Conservation (phyloP, 1,140 invertebrate species). For the Halictus rubicundus region DNA sequence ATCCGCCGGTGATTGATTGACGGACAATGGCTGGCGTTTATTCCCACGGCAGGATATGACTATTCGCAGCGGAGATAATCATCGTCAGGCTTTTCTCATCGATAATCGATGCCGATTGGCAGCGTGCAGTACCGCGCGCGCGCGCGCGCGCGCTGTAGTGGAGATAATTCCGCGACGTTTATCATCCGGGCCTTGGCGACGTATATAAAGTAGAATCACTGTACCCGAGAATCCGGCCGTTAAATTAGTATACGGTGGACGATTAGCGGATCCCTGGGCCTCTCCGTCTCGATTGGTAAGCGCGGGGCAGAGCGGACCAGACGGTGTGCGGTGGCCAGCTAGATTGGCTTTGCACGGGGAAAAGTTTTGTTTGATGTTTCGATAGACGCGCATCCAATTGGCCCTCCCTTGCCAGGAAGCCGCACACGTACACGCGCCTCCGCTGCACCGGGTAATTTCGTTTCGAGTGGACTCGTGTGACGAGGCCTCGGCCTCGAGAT, state of each 20-base stretch:
- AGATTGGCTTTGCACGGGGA: slow-evolving; percentile 44
- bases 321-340: slow-evolving; percentile 7
- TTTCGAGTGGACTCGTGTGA: slow-evolving; percentile 53
- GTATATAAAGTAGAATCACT: too few relatives aligned
- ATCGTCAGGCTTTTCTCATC: slow-evolving; percentile 19
- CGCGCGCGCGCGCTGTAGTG: too few relatives aligned
- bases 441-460: slow-evolving; percentile 51
- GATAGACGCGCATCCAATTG: slow-evolving; percentile 51
- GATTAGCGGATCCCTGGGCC: slow-evolving; percentile 17
- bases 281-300: slow-evolving; percentile 39
- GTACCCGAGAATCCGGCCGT: too few relatives aligned
- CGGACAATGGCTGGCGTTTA: slow-evolving; percentile 25
- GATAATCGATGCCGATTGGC: slow-evolving; percentile 38
- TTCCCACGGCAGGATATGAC: slow-evolving; percentile 34
- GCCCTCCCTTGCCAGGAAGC: slow-evolving; percentile 20
- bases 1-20: slow-evolving; percentile 37
- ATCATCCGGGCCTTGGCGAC: too few relatives aligned
- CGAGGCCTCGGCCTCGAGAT: neutral
- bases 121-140: too few relatives aligned
- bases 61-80: slow-evolving; percentile 28
- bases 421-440: slow-evolving; percentile 23
- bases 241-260: slow-evolving; percentile 15
- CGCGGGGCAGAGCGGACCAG: slow-evolving; percentile 12
- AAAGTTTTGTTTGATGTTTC: slow-evolving; percentile 56
- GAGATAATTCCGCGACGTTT: too few relatives aligned